phyloP scores from a whole-genome alignment of 2,113 vertebrate species.

The Siniperca chuatsi region DNA sequence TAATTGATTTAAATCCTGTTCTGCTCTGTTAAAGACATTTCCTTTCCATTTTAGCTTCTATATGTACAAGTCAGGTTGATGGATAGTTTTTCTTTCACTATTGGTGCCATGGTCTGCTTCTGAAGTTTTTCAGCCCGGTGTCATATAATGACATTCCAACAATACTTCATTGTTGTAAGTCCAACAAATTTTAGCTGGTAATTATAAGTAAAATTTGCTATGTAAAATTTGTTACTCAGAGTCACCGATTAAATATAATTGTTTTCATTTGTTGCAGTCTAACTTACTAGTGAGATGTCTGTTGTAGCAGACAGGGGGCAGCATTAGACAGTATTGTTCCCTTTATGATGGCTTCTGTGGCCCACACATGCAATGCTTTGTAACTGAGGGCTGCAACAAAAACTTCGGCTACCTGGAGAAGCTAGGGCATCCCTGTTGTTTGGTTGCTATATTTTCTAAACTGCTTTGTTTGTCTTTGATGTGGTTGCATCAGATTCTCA shows the following conservation, averaged over 20 bases:
- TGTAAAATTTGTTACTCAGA: background rate
- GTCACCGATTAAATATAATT: background rate
- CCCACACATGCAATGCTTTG: slow-evolving; percentile 15
- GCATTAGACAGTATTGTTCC: slow-evolving; percentile 76
- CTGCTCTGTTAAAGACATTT: slow-evolving; percentile 11
- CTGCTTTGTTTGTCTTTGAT: slow-evolving; percentile 13
- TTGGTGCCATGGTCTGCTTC: background rate
- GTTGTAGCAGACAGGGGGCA: slow-evolving; percentile 82
- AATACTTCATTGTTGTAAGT: background rate
- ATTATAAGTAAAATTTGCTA: background rate
- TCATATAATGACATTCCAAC: background rate
- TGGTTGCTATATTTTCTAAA: background rate
- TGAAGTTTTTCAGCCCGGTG: background rate
- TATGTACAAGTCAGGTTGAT: background rate
- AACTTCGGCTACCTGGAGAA: slow-evolving; percentile 34
- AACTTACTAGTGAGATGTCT: slow-evolving; percentile 12
- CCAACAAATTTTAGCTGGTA: background rate
- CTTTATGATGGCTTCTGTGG: slow-evolving; percentile 15
- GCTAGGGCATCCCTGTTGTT: background rate
- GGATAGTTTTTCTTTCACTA: background rate
- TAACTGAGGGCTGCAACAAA: slow-evolving; percentile 22
- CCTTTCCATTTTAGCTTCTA: slow-evolving; percentile 20
- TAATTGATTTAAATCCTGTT: slow-evolving; percentile 23
- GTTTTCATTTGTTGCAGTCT: slow-evolving; percentile 41
- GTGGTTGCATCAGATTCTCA: slow-evolving; percentile 6